Conservation (phyloP, 2,888 invertebrate genomes). For the Apeira syringaria region DNA sequence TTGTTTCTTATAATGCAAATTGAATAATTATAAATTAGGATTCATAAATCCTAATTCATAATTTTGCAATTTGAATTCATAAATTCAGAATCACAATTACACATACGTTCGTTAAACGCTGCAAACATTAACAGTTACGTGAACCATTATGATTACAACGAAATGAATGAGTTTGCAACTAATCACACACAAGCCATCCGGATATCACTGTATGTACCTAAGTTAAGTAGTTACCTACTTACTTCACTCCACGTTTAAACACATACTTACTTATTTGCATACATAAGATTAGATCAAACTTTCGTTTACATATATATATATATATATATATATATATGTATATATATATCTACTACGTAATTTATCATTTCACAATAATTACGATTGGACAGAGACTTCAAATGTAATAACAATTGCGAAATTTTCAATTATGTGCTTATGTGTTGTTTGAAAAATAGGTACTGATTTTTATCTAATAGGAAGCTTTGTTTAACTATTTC, state of each 20-base stretch:
- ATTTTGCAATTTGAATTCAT: too few species aligned
- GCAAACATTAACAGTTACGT: constrained; percentile 6
- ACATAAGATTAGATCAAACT: constrained; percentile 33
- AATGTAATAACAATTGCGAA: constrained; percentile 28
- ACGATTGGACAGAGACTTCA: constrained; percentile 26
- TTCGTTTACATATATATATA: constrained; percentile 20
- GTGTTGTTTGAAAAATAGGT: constrained; percentile 23
- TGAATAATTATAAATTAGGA: too few species aligned
- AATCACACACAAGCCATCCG: constrained; percentile 8
- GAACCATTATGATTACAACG: background rate
- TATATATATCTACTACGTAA: constrained; percentile 24
- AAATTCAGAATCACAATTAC: too few species aligned
- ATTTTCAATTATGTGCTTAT: constrained; percentile 27
- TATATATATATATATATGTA: constrained; percentile 18
- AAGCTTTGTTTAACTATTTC: constrained; percentile 20
- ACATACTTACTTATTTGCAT: constrained; percentile 31
- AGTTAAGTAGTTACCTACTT: background rate
- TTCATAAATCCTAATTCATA: too few species aligned
- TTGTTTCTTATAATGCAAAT: too few species aligned
- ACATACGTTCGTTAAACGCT: too few species aligned
- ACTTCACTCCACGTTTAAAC: constrained; percentile 10
- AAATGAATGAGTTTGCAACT: constrained; percentile 1
- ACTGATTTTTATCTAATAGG: constrained; percentile 23
- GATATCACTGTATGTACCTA: constrained; percentile 6
- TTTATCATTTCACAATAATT: constrained; percentile 32